Percentiles rank a stretch among this genome's conserved stretches.
Evolutionary conservation across 2,888 invertebrate species (phyloP).

Genomic region (Melipona bicolor): DNA sequence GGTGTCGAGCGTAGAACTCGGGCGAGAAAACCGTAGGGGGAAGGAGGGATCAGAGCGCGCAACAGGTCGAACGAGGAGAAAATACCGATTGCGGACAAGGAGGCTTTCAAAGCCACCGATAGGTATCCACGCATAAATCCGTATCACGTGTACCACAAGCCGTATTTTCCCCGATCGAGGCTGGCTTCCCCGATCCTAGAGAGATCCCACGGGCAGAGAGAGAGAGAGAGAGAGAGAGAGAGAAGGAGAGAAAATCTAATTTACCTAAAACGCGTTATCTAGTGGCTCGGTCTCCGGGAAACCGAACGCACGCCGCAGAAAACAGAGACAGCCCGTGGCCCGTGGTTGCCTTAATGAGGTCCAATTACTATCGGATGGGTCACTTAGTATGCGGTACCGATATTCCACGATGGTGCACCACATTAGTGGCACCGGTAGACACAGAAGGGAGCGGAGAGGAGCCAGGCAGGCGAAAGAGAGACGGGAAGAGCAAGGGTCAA

Average conservation of each 20-base stretch:
- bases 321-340: constrained; percentile 66
- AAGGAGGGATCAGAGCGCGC: neutral
- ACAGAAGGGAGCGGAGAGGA: too few relatives aligned
- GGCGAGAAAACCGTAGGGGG: constrained; percentile 31
- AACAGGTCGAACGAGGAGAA: neutral
- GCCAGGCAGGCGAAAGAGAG: constrained; percentile 13
- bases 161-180: constrained; percentile 35
- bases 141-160: constrained; percentile 31
- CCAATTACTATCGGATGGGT: constrained; percentile 81
- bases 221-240: constrained; percentile 48
- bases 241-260: constrained; percentile 68
- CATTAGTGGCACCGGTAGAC: constrained; percentile 67
- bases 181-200: constrained; percentile 42
- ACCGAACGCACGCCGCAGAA: constrained; percentile 58
- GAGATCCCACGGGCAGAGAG: constrained; percentile 29
- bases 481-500: constrained; percentile 76
- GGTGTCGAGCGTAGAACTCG: constrained; percentile 16
- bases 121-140: constrained; percentile 50
- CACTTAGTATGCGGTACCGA: constrained; percentile 79
- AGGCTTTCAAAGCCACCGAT: constrained; percentile 40
- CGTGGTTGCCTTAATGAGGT: constrained; percentile 80
- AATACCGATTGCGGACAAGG: constrained; percentile 23
- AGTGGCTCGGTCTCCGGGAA: constrained; percentile 59
- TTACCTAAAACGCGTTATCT: constrained; percentile 76
- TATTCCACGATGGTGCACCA: constrained; percentile 75